Evolutionary conservation across 2,888 invertebrate species (phyloP).

Genomic region (Podabrus alpinus): DNA sequence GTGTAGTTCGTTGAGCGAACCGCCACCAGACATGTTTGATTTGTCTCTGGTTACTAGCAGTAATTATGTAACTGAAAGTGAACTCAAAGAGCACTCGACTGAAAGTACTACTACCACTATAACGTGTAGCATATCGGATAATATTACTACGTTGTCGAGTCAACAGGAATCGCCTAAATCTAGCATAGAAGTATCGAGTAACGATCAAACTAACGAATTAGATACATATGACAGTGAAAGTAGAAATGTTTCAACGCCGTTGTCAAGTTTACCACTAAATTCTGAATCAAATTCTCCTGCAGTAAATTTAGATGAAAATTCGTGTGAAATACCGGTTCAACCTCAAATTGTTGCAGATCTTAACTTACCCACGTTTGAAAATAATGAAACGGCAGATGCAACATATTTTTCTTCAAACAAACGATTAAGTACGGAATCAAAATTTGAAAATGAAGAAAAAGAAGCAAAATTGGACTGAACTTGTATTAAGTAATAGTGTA

Average conservation of each 20-base stretch:
- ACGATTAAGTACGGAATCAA: slow-evolving; percentile 12
- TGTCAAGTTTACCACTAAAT: slow-evolving; percentile 1
- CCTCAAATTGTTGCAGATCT: slow-evolving; percentile 48
- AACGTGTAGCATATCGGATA: not conserved
- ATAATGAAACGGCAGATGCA: slow-evolving; percentile 2
- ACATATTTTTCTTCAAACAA: slow-evolving; percentile 10
- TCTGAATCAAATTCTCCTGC: slow-evolving; percentile 21
- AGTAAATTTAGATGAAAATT: slow-evolving; percentile 46
- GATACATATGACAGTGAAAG: slow-evolving; percentile 12
- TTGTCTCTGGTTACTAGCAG: slow-evolving; percentile 33
- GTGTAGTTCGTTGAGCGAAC: slow-evolving; percentile 55
- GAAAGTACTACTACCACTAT: slow-evolving; percentile 1
- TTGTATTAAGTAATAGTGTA: slow-evolving; percentile 24
- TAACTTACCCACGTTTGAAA: slow-evolving; percentile 16
- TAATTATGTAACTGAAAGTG: slow-evolving; percentile 4
- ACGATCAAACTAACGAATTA: not conserved
- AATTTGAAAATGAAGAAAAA: slow-evolving; percentile 31
- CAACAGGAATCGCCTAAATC: not conserved
- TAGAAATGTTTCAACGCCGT: slow-evolving; percentile 9
- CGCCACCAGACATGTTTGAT: slow-evolving; percentile 55
- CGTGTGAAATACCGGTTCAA: slow-evolving; percentile 53
- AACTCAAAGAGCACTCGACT: slow-evolving; percentile 6
- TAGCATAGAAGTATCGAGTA: not conserved
- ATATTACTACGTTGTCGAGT: not conserved
- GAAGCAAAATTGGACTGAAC: slow-evolving; percentile 46